Evolutionary conservation across 1,140 invertebrate species (phyloP).

Genomic region (Brachionus asplanchnoidis): DNA sequence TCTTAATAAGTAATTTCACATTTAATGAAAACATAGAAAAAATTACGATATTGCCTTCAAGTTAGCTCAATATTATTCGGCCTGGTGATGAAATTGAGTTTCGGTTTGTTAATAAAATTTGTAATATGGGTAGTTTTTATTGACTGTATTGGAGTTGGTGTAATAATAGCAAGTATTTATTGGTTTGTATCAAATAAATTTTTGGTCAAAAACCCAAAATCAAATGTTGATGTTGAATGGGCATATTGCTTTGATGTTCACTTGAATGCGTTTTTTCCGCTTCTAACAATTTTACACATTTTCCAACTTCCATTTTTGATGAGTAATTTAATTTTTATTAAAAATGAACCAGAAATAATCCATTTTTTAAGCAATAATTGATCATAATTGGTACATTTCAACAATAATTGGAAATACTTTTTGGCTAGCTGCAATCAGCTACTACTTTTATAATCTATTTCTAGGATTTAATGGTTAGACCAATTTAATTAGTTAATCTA

Average conservation of each 20-base stretch:
- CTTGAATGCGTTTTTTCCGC: slow-evolving; percentile 94
- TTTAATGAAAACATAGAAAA: not conserved
- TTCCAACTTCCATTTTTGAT: slow-evolving; percentile 83
- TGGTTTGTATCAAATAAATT: slow-evolving; percentile 78
- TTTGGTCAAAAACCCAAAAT: slow-evolving; percentile 62
- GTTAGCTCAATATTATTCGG: slow-evolving; percentile 85
- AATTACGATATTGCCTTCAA: slow-evolving; percentile 55
- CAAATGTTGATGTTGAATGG: slow-evolving; percentile 81
- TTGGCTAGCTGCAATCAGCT: slow-evolving; percentile 82
- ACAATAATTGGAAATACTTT: slow-evolving; percentile 83
- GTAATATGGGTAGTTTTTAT: slow-evolving; percentile 86
- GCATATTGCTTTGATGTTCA: slow-evolving; percentile 98
- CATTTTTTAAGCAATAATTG: slow-evolving; percentile 42
- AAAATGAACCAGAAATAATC: not conserved
- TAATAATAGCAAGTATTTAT: slow-evolving; percentile 79
- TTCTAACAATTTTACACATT: slow-evolving; percentile 85
- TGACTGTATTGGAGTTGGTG: slow-evolving; percentile 82
- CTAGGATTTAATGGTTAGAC: slow-evolving; percentile 87
- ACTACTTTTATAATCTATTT: slow-evolving; percentile 96
- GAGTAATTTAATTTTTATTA: slow-evolving; percentile 61
- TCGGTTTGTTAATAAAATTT: slow-evolving; percentile 75
- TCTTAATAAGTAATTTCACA: slow-evolving; percentile 66
- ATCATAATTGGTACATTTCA: slow-evolving; percentile 59
- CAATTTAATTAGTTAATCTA: not conserved
- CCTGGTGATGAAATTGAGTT: slow-evolving; percentile 69